Base-by-base conservation (phyloP, 2,113 vertebrate species). In the Stigmatopora nigra region DNA sequence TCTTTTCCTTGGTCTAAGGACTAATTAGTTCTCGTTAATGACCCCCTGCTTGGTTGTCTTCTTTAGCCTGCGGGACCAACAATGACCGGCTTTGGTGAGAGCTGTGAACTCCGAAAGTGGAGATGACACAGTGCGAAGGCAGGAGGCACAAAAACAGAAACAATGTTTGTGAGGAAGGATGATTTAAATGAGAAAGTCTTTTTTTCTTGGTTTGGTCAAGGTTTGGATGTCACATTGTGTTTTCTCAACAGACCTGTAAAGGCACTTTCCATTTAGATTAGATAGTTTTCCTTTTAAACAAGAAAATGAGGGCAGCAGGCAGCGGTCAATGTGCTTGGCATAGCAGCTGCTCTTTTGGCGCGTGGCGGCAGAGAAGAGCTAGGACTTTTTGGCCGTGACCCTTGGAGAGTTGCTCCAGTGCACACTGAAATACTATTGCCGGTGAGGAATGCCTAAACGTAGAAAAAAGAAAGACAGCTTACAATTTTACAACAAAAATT, bases 221-320 rank as follows among this genome's bases (percentile, higher is more conserved):
- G 45, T 63, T 71, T 69, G 80, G 78, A 81, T 75, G 63, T 60
- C 66, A 61, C 66, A 71, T 55, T 70, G 67, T 79, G 65, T 82
- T 85, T 84, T 81, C 72, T 79, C 73, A 58, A 70, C 66, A 75
- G 71, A 78, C 76, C 79, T 81, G 77, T 75, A 73, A 84, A 81
- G 72, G 78, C 44, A 64, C 71, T 81, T 77, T 77, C 68, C 61
- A 78, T 83, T 83, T 81, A 82, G 82, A 86, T 85, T 69, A 65
- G 75, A 76, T 73, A 75, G 83, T 74, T 56, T 68, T 65, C 55
- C 79, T 84, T 77, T 83, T 85, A 83, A 75, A 64, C 81, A 22
- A 70, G 78, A 85, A 77, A 82, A 83, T 84, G 78, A 87, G 84
- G 72, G 71, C 78, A 82, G 80, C 84, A 81, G 82, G 86, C 85